These are phyloP conservation scores for Furcula furcula DNA, from an alignment of 2,888 invertebrate species.

Conservation along the genomic window DNA sequence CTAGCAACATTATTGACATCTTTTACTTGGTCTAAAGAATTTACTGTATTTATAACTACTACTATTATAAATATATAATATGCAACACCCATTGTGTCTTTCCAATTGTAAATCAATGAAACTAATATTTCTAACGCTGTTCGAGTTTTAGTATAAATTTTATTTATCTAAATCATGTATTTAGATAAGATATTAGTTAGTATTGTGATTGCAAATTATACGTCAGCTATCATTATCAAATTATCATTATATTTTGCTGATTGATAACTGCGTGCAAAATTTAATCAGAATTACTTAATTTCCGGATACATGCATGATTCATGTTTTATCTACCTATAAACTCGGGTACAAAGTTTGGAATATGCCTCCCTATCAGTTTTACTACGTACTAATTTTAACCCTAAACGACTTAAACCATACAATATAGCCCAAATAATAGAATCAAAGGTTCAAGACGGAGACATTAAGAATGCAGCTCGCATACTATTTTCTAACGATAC, in stretches of 20 bases:
- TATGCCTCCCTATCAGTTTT: too few relatives aligned
- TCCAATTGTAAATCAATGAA: not conserved
- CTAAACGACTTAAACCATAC: too few relatives aligned
- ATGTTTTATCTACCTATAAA: too few relatives aligned
- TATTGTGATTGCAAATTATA: slow-evolving; percentile 14
- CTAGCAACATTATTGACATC: slow-evolving; percentile 9
- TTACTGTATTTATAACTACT: slow-evolving; percentile 14
- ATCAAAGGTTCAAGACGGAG: too few relatives aligned
- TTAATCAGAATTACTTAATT: not conserved
- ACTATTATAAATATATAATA: slow-evolving; percentile 10
- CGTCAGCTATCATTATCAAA: slow-evolving; percentile 15
- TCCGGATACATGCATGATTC: not conserved
- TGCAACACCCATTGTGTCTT: slow-evolving; percentile 15
- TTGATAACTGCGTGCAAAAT: slow-evolving; percentile 3
- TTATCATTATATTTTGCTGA: slow-evolving; percentile 11
- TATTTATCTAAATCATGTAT: not conserved
- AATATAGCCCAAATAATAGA: too few relatives aligned
- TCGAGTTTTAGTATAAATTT: not conserved
- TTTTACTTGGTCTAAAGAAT: not conserved
- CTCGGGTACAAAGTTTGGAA: too few relatives aligned
- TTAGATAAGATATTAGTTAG: slow-evolving; percentile 11
- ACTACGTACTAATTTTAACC: too few relatives aligned
- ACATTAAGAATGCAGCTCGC: too few relatives aligned
- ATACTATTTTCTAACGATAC: too few relatives aligned
- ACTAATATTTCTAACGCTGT: not conserved